A percentile compares a stretch with the other conserved stretches of the same genome.
These are phyloP conservation scores for Metalampra italica DNA, from an alignment of 2,888 invertebrate species.

Conservation along the genomic window DNA sequence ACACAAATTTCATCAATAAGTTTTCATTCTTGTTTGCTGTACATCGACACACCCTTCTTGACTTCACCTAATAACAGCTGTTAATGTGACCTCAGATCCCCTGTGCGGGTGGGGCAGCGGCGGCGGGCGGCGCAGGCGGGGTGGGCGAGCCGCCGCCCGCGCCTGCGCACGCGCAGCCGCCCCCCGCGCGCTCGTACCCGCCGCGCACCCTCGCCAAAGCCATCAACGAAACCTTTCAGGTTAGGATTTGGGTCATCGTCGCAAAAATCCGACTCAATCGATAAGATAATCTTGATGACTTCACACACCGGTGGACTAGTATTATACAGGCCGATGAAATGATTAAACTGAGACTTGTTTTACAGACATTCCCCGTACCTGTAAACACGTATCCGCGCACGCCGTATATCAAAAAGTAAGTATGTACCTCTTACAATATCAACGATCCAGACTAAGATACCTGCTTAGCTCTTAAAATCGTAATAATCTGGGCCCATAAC, in stretches of 20 bases:
- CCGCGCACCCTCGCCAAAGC: conserved; percentile 45
- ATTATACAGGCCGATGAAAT: too few relatives aligned
- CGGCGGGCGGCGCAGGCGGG: conserved; percentile 1
- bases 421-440: neutral
- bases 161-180: conserved; percentile 34
- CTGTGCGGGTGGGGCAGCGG: neutral
- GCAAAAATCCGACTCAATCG: too few relatives aligned
- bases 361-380: conserved; percentile 60
- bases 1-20: too few relatives aligned
- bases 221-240: conserved; percentile 60
- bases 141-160: conserved; percentile 31
- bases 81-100: neutral
- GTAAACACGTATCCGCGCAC: conserved; percentile 59
- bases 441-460: too few relatives aligned
- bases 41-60: too few relatives aligned
- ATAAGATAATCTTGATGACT: too few relatives aligned
- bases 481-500: neutral
- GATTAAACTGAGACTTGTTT: conserved; percentile 3
- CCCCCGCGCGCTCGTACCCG: conserved; percentile 41
- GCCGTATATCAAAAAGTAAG: conserved; percentile 70
- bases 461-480: too few relatives aligned
- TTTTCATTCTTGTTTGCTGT: too few relatives aligned
- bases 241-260: too few relatives aligned
- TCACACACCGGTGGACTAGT: too few relatives aligned
- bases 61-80: too few relatives aligned